These are phyloP conservation scores for Cepaea hortensis DNA, from an alignment of 2,888 invertebrate genomes.

Conservation along the genomic window DNA sequence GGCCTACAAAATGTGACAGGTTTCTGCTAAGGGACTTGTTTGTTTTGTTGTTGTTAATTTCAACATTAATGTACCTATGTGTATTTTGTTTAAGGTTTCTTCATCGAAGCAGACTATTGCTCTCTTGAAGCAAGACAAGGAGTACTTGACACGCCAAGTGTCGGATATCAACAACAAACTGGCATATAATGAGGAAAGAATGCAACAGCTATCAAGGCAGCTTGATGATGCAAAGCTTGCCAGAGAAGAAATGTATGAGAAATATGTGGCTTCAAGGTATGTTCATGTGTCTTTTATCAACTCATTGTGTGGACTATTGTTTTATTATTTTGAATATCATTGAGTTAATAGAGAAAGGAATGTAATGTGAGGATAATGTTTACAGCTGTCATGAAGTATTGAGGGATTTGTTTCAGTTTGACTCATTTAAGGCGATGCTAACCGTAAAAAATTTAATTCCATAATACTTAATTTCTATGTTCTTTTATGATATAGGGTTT, in stretches of 20 bases:
- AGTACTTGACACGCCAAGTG: conserved; percentile 73
- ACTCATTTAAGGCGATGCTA: too few relatives aligned
- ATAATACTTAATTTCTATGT: too few relatives aligned
- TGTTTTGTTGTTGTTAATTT: too few relatives aligned
- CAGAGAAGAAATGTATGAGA: conserved; percentile 76
- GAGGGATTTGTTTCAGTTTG: too few relatives aligned
- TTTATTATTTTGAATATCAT: not conserved
- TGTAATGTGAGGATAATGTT: too few relatives aligned
- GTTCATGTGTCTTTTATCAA: not conserved
- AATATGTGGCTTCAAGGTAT: conserved; percentile 75
- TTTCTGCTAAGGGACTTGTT: too few relatives aligned
- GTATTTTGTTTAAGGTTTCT: conserved; percentile 58
- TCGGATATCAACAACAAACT: conserved; percentile 67
- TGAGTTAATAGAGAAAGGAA: too few relatives aligned
- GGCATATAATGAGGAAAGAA: conserved; percentile 70
- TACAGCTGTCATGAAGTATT: too few relatives aligned
- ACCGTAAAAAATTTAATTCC: too few relatives aligned
- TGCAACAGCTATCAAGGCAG: conserved; percentile 66
- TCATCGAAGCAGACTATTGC: conserved; percentile 69
- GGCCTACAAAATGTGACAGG: too few relatives aligned
- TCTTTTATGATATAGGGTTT: too few relatives aligned
- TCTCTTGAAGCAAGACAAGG: conserved; percentile 75
- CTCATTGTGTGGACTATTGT: not conserved
- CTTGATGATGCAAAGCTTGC: conserved; percentile 73
- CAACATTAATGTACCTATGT: too few relatives aligned